phyloP scores from a whole-genome alignment of 2,113 vertebrate genomes.

The Aspiorhynchus laticeps region DNA sequence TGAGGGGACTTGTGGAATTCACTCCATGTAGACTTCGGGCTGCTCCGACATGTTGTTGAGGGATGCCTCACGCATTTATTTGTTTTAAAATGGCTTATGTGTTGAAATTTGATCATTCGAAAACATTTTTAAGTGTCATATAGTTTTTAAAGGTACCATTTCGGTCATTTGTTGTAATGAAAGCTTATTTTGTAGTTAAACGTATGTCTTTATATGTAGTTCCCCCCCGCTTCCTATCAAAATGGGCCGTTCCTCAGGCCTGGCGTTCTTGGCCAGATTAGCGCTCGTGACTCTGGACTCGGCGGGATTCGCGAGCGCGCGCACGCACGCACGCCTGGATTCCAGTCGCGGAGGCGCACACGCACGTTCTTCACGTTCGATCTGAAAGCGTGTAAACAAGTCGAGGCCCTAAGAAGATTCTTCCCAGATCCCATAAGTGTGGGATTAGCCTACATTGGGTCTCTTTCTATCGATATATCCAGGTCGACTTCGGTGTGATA shows the following conservation, averaged over 20 bases:
- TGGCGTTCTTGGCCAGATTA: constrained; percentile 68
- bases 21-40: constrained; percentile 11
- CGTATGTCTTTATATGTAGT: neutral
- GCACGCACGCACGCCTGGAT: neutral
- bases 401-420: constrained; percentile 35
- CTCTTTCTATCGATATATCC: neutral
- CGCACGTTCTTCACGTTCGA: constrained; percentile 45
- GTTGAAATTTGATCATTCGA: neutral
- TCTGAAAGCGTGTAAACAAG: constrained; percentile 52
- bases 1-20: constrained; percentile 33
- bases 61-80: neutral
- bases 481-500: neutral
- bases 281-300: constrained; percentile 69
- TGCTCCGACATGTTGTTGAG: neutral
- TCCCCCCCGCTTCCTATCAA: constrained; percentile 50
- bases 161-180: neutral
- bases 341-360: constrained; percentile 25
- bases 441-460: constrained; percentile 27
- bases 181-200: neutral
- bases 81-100: neutral
- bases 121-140: neutral
- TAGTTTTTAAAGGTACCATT: neutral
- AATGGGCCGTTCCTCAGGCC: constrained; percentile 62
- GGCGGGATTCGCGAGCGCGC: constrained; percentile 54
- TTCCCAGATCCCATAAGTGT: constrained; percentile 29